Conservation (phyloP, 1,140 invertebrate genomes). For the Pentalonia nigronervosa region DNA sequence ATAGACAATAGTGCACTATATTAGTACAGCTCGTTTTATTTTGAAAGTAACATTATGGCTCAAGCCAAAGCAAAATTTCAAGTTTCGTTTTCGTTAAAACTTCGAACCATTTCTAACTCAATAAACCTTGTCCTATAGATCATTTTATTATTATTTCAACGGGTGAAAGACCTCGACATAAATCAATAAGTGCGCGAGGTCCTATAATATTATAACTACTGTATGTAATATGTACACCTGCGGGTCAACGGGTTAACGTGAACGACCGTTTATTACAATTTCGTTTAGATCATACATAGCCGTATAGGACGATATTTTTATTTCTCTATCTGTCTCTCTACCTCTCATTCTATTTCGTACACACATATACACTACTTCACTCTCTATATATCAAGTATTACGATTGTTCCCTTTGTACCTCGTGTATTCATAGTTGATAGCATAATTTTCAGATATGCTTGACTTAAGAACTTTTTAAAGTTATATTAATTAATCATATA, state of each 20-base stretch:
- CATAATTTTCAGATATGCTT: not conserved
- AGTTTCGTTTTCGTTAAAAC: conserved; percentile 15
- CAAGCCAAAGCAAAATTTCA: not conserved
- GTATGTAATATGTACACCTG: not conserved
- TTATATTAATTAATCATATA: conserved; percentile 10
- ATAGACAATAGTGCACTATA: not conserved
- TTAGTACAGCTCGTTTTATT: not conserved
- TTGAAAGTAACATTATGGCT: not conserved
- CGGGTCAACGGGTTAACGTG: conserved; percentile 33
- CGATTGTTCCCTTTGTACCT: not conserved
- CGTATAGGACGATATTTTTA: not conserved
- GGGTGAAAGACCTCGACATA: conserved; percentile 51
- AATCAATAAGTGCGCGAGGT: conserved; percentile 29
- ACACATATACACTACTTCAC: not conserved
- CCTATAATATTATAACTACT: not conserved
- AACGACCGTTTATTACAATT: conserved; percentile 8
- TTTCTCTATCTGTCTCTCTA: not conserved
- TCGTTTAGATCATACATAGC: not conserved
- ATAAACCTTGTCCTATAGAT: conserved; percentile 24
- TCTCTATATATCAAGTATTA: too few relatives aligned
- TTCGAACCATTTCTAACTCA: not conserved
- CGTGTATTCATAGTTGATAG: not conserved
- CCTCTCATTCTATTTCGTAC: not conserved
- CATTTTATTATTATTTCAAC: conserved; percentile 42
- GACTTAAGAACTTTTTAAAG: not conserved